Evolutionary conservation across 2,797 vertebrate species (phyloP), one percentile per base, ranked within the genome.

Genomic region (Natrix natrix): DNA sequence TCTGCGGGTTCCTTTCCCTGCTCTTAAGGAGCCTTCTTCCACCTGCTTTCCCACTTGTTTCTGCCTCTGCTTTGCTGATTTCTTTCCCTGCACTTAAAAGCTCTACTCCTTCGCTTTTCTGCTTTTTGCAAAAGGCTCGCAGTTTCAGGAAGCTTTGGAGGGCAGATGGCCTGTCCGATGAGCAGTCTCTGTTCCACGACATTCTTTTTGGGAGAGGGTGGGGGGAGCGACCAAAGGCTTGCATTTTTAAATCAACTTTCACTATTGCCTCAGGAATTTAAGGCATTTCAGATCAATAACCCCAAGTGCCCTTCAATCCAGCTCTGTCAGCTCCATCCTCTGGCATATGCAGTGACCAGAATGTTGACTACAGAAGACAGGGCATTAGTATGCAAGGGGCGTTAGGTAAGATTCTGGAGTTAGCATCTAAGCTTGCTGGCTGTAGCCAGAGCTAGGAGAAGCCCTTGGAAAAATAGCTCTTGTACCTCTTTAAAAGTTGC

Each of bases 291-390:
- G 89, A 97, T 97, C 97, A 96, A 97, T 97, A 97, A 96, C 91
- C 95, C 95, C 96, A 97, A 96, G 91, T 96, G 94, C 61, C 92
- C 94, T 96, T 97, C 95, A 96, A 95, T 97, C 96, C 94, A 95
- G 93, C 95, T 93, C 95, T 95, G 95, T 94, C 97, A 95, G 87
- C 90, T 94, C 90, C 90, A 89, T 59, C 95, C 92, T 95, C 90
- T 89, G 88, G 89, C 94, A 66, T 95, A 95, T 92, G 88, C 48
- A 56, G 93, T 93, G 94, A 96, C 93, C 92, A 96, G 95, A 94
- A 97, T 89, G 94, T 92, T 95, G 89, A 92, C 83, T 95, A 92
- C 92, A 92, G 95, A 94, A 57, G 63, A 0, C 57, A 92, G 89
- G 88, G n/a, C 92, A 95, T 97, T 94, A 95, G 95, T 93, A 97